phyloP scores from a whole-genome alignment of 2,797 vertebrate genomes.

The Thunnus albacares region DNA sequence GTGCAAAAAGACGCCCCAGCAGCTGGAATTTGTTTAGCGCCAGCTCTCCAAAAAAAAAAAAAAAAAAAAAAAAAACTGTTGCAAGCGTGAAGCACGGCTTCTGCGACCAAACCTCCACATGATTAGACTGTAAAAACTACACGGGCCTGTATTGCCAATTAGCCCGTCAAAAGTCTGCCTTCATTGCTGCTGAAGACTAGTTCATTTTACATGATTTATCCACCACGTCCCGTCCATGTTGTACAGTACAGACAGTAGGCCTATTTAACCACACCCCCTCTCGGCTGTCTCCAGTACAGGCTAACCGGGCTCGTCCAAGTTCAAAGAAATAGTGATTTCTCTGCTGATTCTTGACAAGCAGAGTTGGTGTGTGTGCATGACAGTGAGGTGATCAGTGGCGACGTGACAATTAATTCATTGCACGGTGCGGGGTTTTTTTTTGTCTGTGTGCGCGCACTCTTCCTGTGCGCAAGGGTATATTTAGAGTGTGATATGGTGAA shows the following conservation, averaged over 20 bases:
- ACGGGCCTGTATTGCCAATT: conserved; percentile 1
- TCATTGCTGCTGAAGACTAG: conserved; percentile 17
- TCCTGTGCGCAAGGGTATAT: conserved; percentile 86
- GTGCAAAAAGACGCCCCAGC: conserved; percentile 66
- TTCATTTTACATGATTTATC: conserved; percentile 62
- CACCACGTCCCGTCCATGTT: conserved; percentile 89
- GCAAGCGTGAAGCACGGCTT: conserved; percentile 14
- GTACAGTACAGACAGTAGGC: conserved; percentile 91
- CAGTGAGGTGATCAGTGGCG: conserved; percentile 15
- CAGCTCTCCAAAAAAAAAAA: conserved; percentile 33
- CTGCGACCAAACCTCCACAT: conserved; percentile 10
- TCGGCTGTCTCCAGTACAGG: conserved; percentile 84
- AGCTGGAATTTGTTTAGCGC: conserved; percentile 72
- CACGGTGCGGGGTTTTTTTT: conserved; percentile 24
- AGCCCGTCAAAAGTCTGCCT: conserved; percentile 33
- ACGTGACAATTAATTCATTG: conserved; percentile 60
- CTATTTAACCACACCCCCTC: conserved; percentile 91
- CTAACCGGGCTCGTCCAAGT: conserved; percentile 85
- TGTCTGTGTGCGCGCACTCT: conserved; percentile 37
- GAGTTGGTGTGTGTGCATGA: conserved; percentile 18
- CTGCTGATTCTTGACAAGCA: conserved; percentile 39
- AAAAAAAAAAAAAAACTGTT: conserved; percentile 31
- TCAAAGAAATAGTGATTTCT: conserved; percentile 83
- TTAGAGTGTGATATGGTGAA: conserved; percentile 94
- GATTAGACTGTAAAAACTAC: conserved; percentile 13